These are phyloP conservation scores for Coenobita brevimanus DNA, from an alignment of 1,140 invertebrate species.

Conservation along the genomic window DNA sequence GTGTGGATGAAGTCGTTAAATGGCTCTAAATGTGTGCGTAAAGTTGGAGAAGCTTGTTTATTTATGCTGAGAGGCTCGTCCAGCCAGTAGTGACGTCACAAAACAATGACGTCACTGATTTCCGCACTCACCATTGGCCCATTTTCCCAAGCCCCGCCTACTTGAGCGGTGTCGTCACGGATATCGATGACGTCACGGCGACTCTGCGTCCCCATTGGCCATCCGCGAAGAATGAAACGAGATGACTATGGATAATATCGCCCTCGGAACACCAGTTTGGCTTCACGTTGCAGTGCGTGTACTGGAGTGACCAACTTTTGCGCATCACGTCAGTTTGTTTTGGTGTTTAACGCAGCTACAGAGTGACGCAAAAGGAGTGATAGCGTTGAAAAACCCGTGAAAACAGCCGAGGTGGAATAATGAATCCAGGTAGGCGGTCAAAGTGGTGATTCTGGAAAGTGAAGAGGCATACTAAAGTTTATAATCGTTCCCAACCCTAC, in stretches of 20 bases:
- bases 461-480: too few species aligned
- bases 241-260: slow-evolving; percentile 57
- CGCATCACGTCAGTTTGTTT: background rate
- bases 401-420: too few species aligned
- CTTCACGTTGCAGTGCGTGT: slow-evolving; percentile 51
- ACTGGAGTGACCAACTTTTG: slow-evolving; percentile 21
- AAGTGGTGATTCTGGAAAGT: too few species aligned
- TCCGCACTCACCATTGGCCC: background rate
- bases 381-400: too few species aligned
- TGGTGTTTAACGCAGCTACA: too few species aligned
- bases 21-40: too few species aligned
- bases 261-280: slow-evolving; percentile 58
- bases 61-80: background rate
- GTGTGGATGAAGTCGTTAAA: too few species aligned
- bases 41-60: too few species aligned
- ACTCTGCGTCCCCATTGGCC: slow-evolving; percentile 30
- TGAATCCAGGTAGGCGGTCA: too few species aligned
- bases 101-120: background rate
- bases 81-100: background rate
- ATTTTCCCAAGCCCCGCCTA: slow-evolving; percentile 12
- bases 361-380: too few species aligned
- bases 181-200: slow-evolving; percentile 27
- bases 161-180: slow-evolving; percentile 12
- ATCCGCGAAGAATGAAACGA: slow-evolving; percentile 58
- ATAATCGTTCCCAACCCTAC: too few species aligned